A percentile compares a stretch with the other conserved stretches of the same genome.
These are phyloP conservation scores for Misgurnus mizolepis DNA, from an alignment of 2,113 vertebrate species.

Conservation along the genomic window DNA sequence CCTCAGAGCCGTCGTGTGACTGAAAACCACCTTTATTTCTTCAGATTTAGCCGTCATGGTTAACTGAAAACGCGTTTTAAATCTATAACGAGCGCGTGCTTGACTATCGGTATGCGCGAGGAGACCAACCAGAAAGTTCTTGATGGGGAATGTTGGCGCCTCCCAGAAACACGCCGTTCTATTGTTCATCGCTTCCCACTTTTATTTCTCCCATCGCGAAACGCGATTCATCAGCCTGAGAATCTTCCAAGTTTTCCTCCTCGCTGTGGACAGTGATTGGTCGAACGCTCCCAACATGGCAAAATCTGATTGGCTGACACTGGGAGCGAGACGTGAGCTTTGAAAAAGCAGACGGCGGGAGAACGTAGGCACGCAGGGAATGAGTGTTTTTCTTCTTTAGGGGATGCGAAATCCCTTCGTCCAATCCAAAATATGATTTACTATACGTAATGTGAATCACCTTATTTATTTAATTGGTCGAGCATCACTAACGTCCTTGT, in stretches of 20 bases:
- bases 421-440: too few species aligned
- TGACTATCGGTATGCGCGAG: constrained; percentile 37
- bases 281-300: constrained; percentile 75
- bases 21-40: background rate
- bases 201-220: constrained; percentile 16
- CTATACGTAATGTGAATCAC: too few species aligned
- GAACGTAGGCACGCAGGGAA: background rate
- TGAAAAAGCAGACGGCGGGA: constrained; percentile 60
- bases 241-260: constrained; percentile 61
- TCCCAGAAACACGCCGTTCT: constrained; percentile 41
- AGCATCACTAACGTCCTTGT: too few species aligned
- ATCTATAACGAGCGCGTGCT: background rate
- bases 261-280: constrained; percentile 67
- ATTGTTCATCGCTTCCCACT: constrained; percentile 61
- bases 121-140: constrained; percentile 22
- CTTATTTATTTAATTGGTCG: too few species aligned
- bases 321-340: constrained; percentile 5
- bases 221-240: constrained; percentile 54
- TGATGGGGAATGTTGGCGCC: constrained; percentile 30
- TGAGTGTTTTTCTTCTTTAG: background rate
- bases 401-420: background rate
- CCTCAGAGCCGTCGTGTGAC: background rate
- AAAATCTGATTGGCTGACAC: constrained; percentile 69
- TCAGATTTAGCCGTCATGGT: background rate
- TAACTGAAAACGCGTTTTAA: background rate